Base-by-base conservation (phyloP, 2,888 invertebrate species). In the Geotrupes spiniger region DNA sequence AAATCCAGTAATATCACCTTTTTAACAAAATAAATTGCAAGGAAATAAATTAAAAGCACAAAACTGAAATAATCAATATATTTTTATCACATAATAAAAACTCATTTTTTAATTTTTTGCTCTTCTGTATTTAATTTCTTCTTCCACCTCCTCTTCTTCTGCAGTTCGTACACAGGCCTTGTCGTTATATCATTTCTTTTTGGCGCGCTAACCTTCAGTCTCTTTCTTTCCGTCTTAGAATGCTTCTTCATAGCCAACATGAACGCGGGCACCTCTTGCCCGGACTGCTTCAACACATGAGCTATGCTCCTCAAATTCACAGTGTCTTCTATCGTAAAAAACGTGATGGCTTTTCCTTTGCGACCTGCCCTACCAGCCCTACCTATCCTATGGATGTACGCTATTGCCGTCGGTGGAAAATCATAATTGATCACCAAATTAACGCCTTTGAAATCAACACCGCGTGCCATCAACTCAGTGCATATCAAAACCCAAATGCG, bases 351-450 rank as follows among this genome's bases (percentile, higher is more conserved):
- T 64, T 82, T 83, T 1, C 98, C 98, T 36, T 72, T 79, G 51
- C 89, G 82, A 0, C 97, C 97, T 1, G 97, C 98, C 54, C 98
- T 79, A 0, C 98, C 98, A 0, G 97, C 95, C 41, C 98, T 80
- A 15, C 93, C 92, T 71, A 79, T 71, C 51, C 94, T 81, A 75
- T 95, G 96, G 62, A 96, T 87, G 64, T 96, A 96, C 0, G 92
- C 85, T 61, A 94, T 90, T 47, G 87, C 85, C 1, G 89, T 86
- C 0, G 89, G 85, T 11, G 98, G 98, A 72, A 98, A 93, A 76
- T 99, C 98, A 70, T 95, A 99, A 77, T 99, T 99, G 56, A 99
- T 79, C 21, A 99, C 96, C 17, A 98, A 78, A 76, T 93, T 95
- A 37, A 99, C 93, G 1, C 94, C 94, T 63, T 92, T 92, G 73